Conservation (phyloP, 2,113 vertebrate species). For the Capreolus pygargus region DNA sequence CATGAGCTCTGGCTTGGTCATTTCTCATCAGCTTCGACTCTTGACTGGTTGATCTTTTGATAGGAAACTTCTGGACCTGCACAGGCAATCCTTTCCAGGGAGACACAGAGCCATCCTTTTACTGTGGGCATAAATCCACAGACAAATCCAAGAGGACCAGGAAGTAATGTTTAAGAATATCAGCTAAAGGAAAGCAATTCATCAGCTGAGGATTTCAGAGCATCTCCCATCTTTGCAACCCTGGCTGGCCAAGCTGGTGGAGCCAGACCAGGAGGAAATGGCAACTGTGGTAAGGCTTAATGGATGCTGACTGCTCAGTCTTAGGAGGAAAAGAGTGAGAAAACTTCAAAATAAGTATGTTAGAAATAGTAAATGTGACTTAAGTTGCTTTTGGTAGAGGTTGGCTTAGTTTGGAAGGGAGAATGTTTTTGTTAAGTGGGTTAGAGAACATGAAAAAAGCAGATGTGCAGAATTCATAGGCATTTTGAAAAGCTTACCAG, state of each 20-base stretch:
- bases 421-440: not conserved
- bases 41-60: not conserved
- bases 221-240: rapidly evolving
- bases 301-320: not conserved
- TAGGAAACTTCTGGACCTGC: not conserved
- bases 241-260: not conserved
- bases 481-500: not conserved
- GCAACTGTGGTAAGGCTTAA: not conserved
- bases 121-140: not conserved
- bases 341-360: not conserved
- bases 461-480: not conserved
- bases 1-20: not conserved
- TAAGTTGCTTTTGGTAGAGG: not conserved
- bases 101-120: not conserved
- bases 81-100: not conserved
- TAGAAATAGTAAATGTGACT: not conserved
- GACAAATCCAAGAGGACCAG: not conserved
- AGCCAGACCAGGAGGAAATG: rapidly evolving
- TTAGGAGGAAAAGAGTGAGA: not conserved
- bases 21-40: not conserved
- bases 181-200: not conserved
- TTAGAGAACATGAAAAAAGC: not conserved
- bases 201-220: not conserved
- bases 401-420: not conserved
- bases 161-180: not conserved